Percentiles rank a stretch among this genome's conserved stretches.
Evolutionary conservation across 1,140 invertebrate genomes (phyloP).

Genomic region (Leptonema lineaticorne): DNA sequence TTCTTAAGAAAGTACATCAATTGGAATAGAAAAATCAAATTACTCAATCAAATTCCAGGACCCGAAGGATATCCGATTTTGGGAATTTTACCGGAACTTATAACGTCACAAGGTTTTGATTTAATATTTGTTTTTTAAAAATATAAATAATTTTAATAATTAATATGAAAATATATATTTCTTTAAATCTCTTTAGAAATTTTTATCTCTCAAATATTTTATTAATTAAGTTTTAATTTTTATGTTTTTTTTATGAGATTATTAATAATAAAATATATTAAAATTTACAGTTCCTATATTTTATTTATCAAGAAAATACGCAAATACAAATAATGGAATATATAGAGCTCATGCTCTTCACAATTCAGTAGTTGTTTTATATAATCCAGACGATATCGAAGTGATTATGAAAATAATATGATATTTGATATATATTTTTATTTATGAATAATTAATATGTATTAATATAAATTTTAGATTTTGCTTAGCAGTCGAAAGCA

Average conservation of each 20-base stretch:
- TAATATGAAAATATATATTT: too few relatives aligned
- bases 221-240: background rate
- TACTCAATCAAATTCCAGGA: conserved; percentile 44
- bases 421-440: background rate
- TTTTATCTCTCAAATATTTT: too few relatives aligned
- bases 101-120: conserved; percentile 42
- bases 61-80: conserved; percentile 41
- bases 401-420: conserved; percentile 10
- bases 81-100: conserved; percentile 44
- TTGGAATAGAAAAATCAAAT: conserved; percentile 21
- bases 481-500: conserved; percentile 36
- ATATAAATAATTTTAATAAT: too few relatives aligned
- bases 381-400: conserved; percentile 38
- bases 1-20: background rate
- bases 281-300: conserved; percentile 32
- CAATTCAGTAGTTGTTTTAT: conserved; percentile 30
- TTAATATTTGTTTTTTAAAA: background rate
- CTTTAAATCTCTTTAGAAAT: too few relatives aligned
- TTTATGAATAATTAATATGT: background rate
- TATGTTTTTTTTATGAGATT: background rate
- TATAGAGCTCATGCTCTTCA: conserved; percentile 29
- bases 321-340: conserved; percentile 28
- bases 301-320: conserved; percentile 28
- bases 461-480: conserved; percentile 3
- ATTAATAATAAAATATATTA: background rate